Evolutionary conservation across 2,888 invertebrate genomes (phyloP).

Genomic region (Cryptus armator): DNA sequence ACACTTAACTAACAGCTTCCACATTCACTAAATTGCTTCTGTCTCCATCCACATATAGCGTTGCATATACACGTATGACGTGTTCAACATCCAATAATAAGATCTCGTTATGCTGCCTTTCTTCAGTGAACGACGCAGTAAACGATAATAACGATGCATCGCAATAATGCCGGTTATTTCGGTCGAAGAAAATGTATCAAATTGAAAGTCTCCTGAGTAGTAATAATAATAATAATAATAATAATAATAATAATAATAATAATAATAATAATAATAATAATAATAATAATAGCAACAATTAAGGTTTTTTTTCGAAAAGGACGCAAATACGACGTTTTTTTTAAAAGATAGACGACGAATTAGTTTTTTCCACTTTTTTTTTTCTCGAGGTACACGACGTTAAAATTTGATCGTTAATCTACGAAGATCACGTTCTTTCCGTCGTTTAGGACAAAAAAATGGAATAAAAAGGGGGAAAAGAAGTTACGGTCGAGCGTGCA

Average conservation of each 20-base stretch:
- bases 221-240: neutral
- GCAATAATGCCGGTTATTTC: too few relatives aligned
- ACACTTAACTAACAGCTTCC: conserved; percentile 51
- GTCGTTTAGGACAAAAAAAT: neutral
- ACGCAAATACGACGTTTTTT: too few relatives aligned
- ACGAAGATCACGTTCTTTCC: neutral
- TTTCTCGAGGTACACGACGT: neutral
- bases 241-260: neutral
- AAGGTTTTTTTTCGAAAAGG: too few relatives aligned
- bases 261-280: too few relatives aligned
- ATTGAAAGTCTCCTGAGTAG: too few relatives aligned
- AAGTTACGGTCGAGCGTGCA: neutral
- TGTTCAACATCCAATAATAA: conserved; percentile 15
- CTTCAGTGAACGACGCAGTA: neutral
- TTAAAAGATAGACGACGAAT: neutral
- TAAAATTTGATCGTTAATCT: neutral
- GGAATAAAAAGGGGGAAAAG: too few relatives aligned
- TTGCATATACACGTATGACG: neutral
- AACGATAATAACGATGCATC: neutral
- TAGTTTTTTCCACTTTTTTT: neutral
- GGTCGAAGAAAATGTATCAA: neutral
- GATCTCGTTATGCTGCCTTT: neutral
- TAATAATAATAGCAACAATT: neutral
- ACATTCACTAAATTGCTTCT: conserved; percentile 43
- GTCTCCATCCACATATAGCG: conserved; percentile 5